Conservation (phyloP, 1,140 invertebrate genomes). For the Ctenoplectra terminalis region DNA sequence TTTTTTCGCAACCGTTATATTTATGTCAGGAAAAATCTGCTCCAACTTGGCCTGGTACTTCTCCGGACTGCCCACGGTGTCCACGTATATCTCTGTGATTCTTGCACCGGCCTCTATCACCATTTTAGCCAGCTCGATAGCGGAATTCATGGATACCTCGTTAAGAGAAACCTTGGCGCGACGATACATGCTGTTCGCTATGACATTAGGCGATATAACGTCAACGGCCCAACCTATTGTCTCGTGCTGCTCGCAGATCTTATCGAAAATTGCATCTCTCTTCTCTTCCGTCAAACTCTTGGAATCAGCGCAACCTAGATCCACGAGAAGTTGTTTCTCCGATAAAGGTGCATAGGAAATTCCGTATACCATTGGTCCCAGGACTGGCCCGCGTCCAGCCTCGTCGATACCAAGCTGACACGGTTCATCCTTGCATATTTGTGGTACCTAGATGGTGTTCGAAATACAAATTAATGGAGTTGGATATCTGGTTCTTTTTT, state of each 20-base stretch:
- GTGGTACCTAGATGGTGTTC: slow-evolving; percentile 84
- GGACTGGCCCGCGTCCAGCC: slow-evolving; percentile 97
- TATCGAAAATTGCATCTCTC: slow-evolving; percentile 93
- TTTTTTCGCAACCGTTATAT: slow-evolving; percentile 98
- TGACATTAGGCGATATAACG: slow-evolving; percentile 94
- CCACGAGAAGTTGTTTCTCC: slow-evolving; percentile 88
- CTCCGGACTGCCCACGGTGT: slow-evolving; percentile 97
- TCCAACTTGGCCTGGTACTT: slow-evolving; percentile 96
- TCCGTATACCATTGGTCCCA: slow-evolving; percentile 99
- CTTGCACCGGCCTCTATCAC: slow-evolving; percentile 92
- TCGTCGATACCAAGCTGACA: slow-evolving; percentile 98
- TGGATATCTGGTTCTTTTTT: too few species aligned
- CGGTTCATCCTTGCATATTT: slow-evolving; percentile 89
- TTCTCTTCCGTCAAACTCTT: slow-evolving; percentile 97
- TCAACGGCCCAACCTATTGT: slow-evolving; percentile 95
- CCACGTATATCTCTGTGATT: slow-evolving; percentile 96
- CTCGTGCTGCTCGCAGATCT: slow-evolving; percentile 88
- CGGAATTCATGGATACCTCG: slow-evolving; percentile 97
- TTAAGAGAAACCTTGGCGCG: slow-evolving; percentile 96
- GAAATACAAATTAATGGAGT: too few species aligned
- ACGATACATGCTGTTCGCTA: slow-evolving; percentile 94
- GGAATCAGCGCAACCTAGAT: slow-evolving; percentile 95
- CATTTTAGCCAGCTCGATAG: slow-evolving; percentile 92
- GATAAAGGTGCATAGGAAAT: slow-evolving; percentile 91
- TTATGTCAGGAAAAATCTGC: slow-evolving; percentile 92